A percentile compares a stretch with the other conserved stretches of the same genome.
Evolutionary conservation across 1,140 invertebrate genomes (phyloP).

Genomic region (Zaprionus gabonicus): DNA sequence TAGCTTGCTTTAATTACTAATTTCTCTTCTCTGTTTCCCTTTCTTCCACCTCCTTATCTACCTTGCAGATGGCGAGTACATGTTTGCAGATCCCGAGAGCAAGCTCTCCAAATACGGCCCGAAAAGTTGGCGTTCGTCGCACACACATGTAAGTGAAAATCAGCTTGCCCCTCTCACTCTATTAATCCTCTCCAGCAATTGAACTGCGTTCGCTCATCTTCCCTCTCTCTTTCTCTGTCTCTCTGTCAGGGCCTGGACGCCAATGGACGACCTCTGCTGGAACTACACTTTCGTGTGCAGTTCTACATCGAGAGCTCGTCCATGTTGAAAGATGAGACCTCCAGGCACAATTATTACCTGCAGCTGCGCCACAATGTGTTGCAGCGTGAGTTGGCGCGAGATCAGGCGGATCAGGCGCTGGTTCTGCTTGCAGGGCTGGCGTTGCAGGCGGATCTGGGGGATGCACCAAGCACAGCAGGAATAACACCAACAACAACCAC

Average conservation of each 20-base stretch:
- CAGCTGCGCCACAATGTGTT: slow-evolving; percentile 96
- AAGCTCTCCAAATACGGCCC: slow-evolving; percentile 98
- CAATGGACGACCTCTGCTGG: slow-evolving; percentile 94
- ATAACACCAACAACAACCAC: slow-evolving; percentile 7
- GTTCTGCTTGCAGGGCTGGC: slow-evolving; percentile 93
- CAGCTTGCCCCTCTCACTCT: neutral
- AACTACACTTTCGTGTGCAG: slow-evolving; percentile 96
- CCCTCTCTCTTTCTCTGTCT: neutral
- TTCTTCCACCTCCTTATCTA: neutral
- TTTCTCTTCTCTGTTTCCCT: neutral
- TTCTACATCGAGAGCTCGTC: slow-evolving; percentile 96
- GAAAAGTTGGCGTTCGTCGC: slow-evolving; percentile 96
- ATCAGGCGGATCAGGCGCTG: slow-evolving; percentile 89
- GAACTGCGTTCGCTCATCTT: neutral
- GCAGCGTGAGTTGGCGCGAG: slow-evolving; percentile 88
- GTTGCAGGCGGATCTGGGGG: slow-evolving; percentile 95
- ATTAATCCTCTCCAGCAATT: neutral
- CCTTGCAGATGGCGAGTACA: slow-evolving; percentile 95
- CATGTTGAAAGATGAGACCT: slow-evolving; percentile 94
- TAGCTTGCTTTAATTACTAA: neutral
- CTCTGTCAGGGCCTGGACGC: slow-evolving; percentile 92
- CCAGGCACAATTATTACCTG: slow-evolving; percentile 96
- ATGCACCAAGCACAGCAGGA: slow-evolving; percentile 85
- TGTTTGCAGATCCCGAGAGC: slow-evolving; percentile 96
- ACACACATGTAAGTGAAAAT: slow-evolving; percentile 91